Conservation (phyloP, 2,113 vertebrate species). For the Mirza zaza region DNA sequence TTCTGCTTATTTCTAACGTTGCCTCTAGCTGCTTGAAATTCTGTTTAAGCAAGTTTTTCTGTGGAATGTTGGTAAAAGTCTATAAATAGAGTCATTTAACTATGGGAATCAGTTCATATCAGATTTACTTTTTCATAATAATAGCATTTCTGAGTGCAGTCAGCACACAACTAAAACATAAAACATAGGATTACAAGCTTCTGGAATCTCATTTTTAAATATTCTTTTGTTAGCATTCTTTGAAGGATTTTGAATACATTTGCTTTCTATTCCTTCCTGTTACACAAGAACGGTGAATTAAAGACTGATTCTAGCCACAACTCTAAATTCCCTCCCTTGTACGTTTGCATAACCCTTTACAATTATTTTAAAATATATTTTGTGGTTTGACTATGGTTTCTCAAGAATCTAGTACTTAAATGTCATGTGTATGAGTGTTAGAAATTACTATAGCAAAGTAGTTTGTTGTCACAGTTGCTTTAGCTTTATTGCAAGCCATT, state of each 20-base stretch:
- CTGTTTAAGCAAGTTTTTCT: conserved; percentile 42
- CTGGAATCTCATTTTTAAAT: conserved; percentile 49
- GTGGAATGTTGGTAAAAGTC: conserved; percentile 50
- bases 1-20: conserved; percentile 40
- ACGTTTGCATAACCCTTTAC: conserved; percentile 32
- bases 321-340: conserved; percentile 29
- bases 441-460: not conserved
- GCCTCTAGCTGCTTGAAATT: conserved; percentile 24
- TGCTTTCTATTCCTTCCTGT: conserved; percentile 58
- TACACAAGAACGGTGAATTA: conserved; percentile 4
- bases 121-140: conserved; percentile 59
- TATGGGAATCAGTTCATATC: conserved; percentile 41
- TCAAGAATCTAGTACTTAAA: conserved; percentile 28
- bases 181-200: conserved; percentile 28
- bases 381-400: not conserved
- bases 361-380: conserved; percentile 37
- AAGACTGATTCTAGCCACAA: not conserved
- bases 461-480: conserved; percentile 55
- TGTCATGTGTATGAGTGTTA: conserved; percentile 26
- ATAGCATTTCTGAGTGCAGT: conserved; percentile 33
- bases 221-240: conserved; percentile 57
- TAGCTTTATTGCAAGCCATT: conserved; percentile 21
- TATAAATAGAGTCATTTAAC: conserved; percentile 50
- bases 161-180: not conserved
- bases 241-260: conserved; percentile 43